phyloP scores from a whole-genome alignment of 1,140 invertebrate genomes.

The Conus ventricosus region DNA sequence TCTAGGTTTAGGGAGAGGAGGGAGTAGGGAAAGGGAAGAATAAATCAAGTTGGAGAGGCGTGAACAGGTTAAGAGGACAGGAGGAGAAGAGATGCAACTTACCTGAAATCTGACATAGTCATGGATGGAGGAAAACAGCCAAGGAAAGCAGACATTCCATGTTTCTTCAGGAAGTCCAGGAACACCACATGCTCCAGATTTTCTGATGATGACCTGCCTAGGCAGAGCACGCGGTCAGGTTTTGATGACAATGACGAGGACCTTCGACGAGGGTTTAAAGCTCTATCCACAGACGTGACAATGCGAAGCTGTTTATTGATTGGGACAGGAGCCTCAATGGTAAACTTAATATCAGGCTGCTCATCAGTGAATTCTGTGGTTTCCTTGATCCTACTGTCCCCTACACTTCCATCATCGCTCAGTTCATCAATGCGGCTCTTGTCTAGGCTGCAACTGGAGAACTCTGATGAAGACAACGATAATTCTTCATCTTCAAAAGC shows the following conservation, averaged over 20 bases:
- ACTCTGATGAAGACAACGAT: constrained; percentile 54
- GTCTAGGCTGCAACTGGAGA: constrained; percentile 56
- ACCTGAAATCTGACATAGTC: constrained; percentile 68
- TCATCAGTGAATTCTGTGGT: constrained; percentile 62
- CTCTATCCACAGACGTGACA: constrained; percentile 62
- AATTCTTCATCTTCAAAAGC: constrained; percentile 58
- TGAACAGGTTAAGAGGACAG: no score
- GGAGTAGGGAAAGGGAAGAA: no score
- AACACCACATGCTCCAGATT: constrained; percentile 58
- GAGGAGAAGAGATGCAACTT: background rate
- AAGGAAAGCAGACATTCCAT: constrained; percentile 62
- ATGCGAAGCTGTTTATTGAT: constrained; percentile 63
- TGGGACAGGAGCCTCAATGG: constrained; percentile 37
- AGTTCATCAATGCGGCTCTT: constrained; percentile 60
- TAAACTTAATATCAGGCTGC: constrained; percentile 44
- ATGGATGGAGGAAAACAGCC: constrained; percentile 68
- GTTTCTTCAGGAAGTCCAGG: constrained; percentile 66
- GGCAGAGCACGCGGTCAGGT: constrained; percentile 36
- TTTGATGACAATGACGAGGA: constrained; percentile 46
- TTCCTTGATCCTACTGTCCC: constrained; percentile 51
- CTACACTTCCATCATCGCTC: constrained; percentile 60
- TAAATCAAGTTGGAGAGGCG: no score
- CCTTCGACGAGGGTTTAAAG: constrained; percentile 42
- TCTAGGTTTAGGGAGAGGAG: no score
- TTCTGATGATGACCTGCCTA: constrained; percentile 43